Evolutionary conservation across 1,140 invertebrate species (phyloP).

Genomic region (Spodoptera frugiperda): DNA sequence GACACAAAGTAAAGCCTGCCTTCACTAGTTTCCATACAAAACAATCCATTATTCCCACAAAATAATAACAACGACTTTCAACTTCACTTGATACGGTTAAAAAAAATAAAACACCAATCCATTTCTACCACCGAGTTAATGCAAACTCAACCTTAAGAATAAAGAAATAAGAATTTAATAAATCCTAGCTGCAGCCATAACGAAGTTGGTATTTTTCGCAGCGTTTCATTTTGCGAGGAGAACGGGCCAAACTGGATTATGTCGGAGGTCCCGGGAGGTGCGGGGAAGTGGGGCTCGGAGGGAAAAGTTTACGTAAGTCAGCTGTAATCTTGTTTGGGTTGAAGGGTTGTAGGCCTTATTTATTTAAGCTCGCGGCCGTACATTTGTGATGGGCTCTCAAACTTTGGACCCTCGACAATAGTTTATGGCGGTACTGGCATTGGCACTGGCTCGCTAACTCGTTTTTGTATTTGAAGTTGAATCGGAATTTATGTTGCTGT

Average conservation of each 20-base stretch:
- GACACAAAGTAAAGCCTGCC: background rate
- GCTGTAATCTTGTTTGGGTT: slow-evolving; percentile 66
- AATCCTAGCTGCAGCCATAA: slow-evolving; percentile 47
- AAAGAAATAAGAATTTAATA: background rate
- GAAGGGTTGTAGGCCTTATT: slow-evolving; percentile 33
- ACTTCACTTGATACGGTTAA: slow-evolving; percentile 14
- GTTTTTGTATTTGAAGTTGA: too few relatives aligned
- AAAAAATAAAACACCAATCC: slow-evolving; percentile 10
- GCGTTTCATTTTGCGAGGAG: slow-evolving; percentile 64
- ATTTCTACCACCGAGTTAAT: slow-evolving; percentile 3
- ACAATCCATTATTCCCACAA: slow-evolving; percentile 17
- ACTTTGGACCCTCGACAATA: background rate
- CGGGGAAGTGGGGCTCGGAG: slow-evolving; percentile 44
- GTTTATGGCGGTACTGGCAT: background rate
- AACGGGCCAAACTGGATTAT: slow-evolving; percentile 78
- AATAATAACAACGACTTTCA: slow-evolving; percentile 27
- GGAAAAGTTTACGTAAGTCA: slow-evolving; percentile 64
- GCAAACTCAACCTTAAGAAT: slow-evolving; percentile 14
- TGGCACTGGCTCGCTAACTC: background rate
- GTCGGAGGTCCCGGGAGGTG: slow-evolving; percentile 61
- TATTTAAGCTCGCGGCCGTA: slow-evolving; percentile 35
- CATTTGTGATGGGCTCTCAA: slow-evolving; percentile 15
- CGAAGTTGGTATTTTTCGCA: slow-evolving; percentile 66
- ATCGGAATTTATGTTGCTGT: too few relatives aligned
- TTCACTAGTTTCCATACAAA: slow-evolving; percentile 2